Conservation (phyloP, 2,888 invertebrate genomes). For the Drosophila kanekoi region DNA sequence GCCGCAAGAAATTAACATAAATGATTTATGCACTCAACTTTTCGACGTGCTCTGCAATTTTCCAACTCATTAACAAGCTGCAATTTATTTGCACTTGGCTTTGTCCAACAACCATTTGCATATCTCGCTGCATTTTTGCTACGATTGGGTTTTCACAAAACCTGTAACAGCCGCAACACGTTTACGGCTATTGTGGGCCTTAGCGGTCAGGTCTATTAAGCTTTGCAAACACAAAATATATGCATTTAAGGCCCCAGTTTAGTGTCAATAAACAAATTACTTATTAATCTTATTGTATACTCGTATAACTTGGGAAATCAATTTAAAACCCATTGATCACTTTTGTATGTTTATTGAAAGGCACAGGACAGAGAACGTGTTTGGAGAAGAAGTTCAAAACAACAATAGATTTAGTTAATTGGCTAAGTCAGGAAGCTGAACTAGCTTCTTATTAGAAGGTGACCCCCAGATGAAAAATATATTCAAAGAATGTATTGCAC, state of each 20-base stretch:
- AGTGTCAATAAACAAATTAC: background rate
- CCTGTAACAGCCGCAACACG: too few species aligned
- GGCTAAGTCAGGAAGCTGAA: too few species aligned
- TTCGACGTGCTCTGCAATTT: conserved; percentile 57
- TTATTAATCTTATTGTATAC: background rate
- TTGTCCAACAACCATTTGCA: conserved; percentile 32
- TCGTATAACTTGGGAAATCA: too few species aligned
- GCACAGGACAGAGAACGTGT: too few species aligned
- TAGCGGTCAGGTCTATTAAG: background rate
- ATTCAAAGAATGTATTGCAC: too few species aligned
- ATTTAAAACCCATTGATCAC: background rate
- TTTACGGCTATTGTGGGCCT: background rate
- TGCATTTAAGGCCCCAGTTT: background rate
- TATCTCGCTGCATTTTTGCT: conserved; percentile 15
- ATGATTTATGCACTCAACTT: conserved; percentile 67
- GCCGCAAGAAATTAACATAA: conserved; percentile 60
- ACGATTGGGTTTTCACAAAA: conserved; percentile 9
- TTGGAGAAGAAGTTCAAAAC: too few species aligned
- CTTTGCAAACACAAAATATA: conserved; percentile 5
- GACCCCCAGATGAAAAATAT: too few species aligned
- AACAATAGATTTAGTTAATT: too few species aligned
- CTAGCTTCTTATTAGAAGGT: too few species aligned
- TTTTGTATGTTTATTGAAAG: too few species aligned
- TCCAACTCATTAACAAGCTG: conserved; percentile 65
- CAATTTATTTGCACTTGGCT: conserved; percentile 55